Base-by-base conservation (phyloP, 1,140 invertebrate species). In the Caenorhabditis remanei region DNA sequence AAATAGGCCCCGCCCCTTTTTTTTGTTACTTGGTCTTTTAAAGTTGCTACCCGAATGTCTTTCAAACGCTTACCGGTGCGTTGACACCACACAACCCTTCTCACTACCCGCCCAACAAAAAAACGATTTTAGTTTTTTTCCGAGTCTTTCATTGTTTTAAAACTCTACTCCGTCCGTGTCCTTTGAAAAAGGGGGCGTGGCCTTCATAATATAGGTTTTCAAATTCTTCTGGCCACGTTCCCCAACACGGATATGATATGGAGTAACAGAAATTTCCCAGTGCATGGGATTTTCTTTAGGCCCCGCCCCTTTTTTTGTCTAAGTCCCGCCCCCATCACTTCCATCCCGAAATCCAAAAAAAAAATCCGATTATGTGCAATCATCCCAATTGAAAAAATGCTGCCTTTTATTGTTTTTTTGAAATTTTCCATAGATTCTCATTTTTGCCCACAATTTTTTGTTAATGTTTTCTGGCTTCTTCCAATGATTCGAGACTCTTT, bases 281-380 rank as follows among this genome's bases (percentile, higher is more conserved):
- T 79, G 71, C 71, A 79, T 79, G 71, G 71, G 71, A 79, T 24
- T 79, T 79, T 71, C 65, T 9, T 11, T 9, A 6, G 46, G 6
- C 40, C 71, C 3, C 46, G 2, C 9, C 46, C 46, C 71, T 46
- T 24, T 4, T 79, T 41, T 24, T 46, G 16, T 40, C 32, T 32
- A n/a, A 32, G n/a, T 19, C 58, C 58, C 58, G n/a, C 58, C 58
- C 58, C 14, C n/a, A 9, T 53, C 16, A 14, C 16, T 58, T 58
- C 16, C 61, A 32, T 13, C 19, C 24, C 61, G 8, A 11, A 32
- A 8, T 63, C 24, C 56, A 14, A n/a, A 58, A 63, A 58, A 63
- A 63, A 63, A 63, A 32, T 63, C 61, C 61, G 61, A 63, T 63
- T 63, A 71, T 71, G 71, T 79, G 71, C 71, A 79, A 79, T 79